These are phyloP conservation scores for Acanthosepion lycidas DNA, from an alignment of 2,888 invertebrate genomes.

Conservation along the genomic window DNA sequence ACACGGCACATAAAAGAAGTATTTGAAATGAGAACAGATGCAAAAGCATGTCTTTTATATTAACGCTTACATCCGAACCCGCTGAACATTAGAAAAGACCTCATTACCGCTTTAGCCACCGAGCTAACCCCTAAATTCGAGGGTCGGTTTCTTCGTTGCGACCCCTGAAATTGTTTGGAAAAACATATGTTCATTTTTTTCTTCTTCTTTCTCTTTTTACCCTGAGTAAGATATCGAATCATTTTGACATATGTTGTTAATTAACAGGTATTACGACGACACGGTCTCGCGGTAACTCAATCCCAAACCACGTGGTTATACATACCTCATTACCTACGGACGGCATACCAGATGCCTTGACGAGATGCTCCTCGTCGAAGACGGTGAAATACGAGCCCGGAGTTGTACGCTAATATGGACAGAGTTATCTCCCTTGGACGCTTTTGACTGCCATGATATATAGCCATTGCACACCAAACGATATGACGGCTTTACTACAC, in stretches of 20 bases:
- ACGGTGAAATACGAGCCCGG: neutral
- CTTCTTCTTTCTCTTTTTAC: neutral
- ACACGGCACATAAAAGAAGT: too few species aligned
- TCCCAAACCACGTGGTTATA: constrained; percentile 1
- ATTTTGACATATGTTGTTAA: neutral
- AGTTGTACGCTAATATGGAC: neutral
- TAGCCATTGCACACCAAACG: neutral
- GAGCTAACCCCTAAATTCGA: neutral
- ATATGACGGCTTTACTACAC: neutral
- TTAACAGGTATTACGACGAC: constrained; percentile 33
- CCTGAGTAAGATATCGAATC: neutral
- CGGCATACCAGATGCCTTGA: neutral
- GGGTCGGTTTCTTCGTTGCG: neutral
- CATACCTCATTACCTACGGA: constrained; percentile 21
- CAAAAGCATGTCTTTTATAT: too few species aligned
- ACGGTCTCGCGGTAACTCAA: neutral
- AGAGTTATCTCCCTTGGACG: constrained; percentile 33
- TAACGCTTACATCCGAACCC: too few species aligned
- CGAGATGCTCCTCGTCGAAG: neutral
- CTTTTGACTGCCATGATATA: neutral
- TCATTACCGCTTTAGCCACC: neutral
- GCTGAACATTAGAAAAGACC: neutral
- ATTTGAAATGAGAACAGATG: too few species aligned
- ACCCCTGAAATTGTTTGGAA: neutral
- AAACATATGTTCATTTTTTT: neutral